Conservation (phyloP, 1,140 invertebrate species). For the Diorhabda sublineata region DNA sequence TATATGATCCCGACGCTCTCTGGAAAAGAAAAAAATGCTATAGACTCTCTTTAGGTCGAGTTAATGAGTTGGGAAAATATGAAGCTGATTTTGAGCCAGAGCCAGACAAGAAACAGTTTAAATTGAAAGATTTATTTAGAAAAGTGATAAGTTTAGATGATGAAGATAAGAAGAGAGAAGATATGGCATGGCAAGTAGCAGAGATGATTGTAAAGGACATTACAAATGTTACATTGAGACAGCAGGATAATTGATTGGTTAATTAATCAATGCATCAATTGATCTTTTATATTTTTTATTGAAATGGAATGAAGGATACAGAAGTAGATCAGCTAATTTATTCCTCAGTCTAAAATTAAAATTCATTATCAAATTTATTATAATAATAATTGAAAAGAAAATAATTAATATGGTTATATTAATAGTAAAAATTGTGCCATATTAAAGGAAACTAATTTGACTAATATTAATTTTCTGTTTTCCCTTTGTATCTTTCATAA, state of each 20-base stretch:
- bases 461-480: no score
- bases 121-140: slow-evolving; percentile 66
- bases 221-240: slow-evolving; percentile 73
- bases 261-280: no score
- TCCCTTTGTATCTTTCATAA: no score
- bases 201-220: slow-evolving; percentile 93
- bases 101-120: slow-evolving; percentile 63
- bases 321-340: no score
- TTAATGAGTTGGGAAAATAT: slow-evolving; percentile 82
- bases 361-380: no score
- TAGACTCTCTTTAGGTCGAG: slow-evolving; percentile 74
- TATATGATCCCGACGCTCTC: slow-evolving; percentile 79
- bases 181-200: slow-evolving; percentile 90
- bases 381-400: no score
- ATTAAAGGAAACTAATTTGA: no score
- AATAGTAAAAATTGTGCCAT: no score
- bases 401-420: no score
- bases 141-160: slow-evolving; percentile 72
- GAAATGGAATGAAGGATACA: no score
- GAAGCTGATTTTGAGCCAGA: slow-evolving; percentile 85
- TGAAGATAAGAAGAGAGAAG: slow-evolving; percentile 84
- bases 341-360: no score
- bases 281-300: no score
- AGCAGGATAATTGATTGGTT: not conserved
- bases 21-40: slow-evolving; percentile 67